A percentile compares a stretch with the other conserved stretches of the same genome.
phyloP scores from a whole-genome alignment of 2,888 invertebrate species.

The Crepidodera aurea region DNA sequence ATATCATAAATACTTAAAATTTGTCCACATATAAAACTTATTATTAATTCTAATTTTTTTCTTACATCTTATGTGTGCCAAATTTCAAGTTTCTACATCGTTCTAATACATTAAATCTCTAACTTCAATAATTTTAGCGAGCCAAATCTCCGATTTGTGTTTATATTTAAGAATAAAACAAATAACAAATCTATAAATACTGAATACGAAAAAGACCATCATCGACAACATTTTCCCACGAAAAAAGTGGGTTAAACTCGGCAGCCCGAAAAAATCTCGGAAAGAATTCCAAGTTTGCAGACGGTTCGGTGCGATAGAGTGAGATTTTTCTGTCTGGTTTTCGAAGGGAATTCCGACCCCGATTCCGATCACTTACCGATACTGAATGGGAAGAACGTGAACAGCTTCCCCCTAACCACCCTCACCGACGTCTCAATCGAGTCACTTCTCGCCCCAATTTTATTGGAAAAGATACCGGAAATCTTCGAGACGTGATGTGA shows the following conservation, averaged over 20 bases:
- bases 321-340: slow-evolving; percentile 39
- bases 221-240: slow-evolving; percentile 36
- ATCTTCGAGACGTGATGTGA: slow-evolving; percentile 45
- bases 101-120: too few relatives aligned
- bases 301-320: slow-evolving; percentile 38
- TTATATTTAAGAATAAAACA: too few relatives aligned
- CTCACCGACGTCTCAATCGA: slow-evolving; percentile 46
- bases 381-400: slow-evolving; percentile 46
- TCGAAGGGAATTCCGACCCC: slow-evolving; percentile 44
- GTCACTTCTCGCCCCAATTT: slow-evolving; percentile 44
- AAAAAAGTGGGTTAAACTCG: slow-evolving; percentile 46
- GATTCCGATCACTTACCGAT: slow-evolving; percentile 49
- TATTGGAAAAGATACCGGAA: slow-evolving; percentile 50
- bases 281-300: slow-evolving; percentile 44
- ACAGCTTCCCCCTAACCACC: slow-evolving; percentile 45
- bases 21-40: too few relatives aligned
- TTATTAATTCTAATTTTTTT: too few relatives aligned
- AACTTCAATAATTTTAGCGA: too few relatives aligned
- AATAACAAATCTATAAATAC: too few relatives aligned
- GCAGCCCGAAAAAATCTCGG: slow-evolving; percentile 34
- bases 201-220: too few relatives aligned
- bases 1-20: too few relatives aligned
- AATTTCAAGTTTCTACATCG: too few relatives aligned
- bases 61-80: too few relatives aligned
- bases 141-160: too few relatives aligned